phyloP scores from a whole-genome alignment of 2,888 invertebrate genomes.

The Oxystoma pomonae region DNA sequence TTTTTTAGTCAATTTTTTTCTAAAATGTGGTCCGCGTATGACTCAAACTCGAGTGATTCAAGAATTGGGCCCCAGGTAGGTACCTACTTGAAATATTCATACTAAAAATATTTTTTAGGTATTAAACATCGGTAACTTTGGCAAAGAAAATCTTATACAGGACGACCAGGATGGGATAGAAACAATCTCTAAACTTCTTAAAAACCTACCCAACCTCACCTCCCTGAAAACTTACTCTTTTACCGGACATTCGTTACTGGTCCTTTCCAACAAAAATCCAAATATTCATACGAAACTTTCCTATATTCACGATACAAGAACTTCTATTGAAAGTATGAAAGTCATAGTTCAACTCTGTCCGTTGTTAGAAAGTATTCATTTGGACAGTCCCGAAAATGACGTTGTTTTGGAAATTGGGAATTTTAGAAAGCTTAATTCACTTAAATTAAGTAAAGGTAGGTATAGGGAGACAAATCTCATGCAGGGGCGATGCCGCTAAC shows the following conservation, averaged over 20 bases:
- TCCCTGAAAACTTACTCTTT: slow-evolving; percentile 65
- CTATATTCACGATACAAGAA: slow-evolving; percentile 63
- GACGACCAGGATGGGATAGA: slow-evolving; percentile 40
- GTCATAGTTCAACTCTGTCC: slow-evolving; percentile 61
- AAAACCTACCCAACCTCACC: slow-evolving; percentile 59
- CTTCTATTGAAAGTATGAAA: slow-evolving; percentile 56
- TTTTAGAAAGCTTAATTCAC: slow-evolving; percentile 51
- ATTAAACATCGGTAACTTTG: slow-evolving; percentile 65
- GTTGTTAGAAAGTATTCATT: slow-evolving; percentile 58
- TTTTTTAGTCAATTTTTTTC: too few relatives aligned
- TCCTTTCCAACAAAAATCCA: slow-evolving; percentile 53
- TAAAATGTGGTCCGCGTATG: too few relatives aligned
- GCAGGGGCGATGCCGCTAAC: too few relatives aligned
- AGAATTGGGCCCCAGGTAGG: too few relatives aligned
- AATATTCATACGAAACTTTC: slow-evolving; percentile 60
- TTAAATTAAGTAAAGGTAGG: slow-evolving; percentile 47
- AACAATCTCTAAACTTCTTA: slow-evolving; percentile 59
- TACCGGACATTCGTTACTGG: slow-evolving; percentile 59
- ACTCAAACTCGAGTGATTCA: too few relatives aligned
- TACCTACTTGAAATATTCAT: too few relatives aligned
- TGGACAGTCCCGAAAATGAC: slow-evolving; percentile 52
- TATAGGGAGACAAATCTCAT: too few relatives aligned
- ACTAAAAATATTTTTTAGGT: too few relatives aligned
- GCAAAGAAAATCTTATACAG: slow-evolving; percentile 64
- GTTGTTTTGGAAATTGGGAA: slow-evolving; percentile 52